Evolutionary conservation across 2,888 invertebrate genomes (phyloP).

Genomic region (Sussaba pulchella): DNA sequence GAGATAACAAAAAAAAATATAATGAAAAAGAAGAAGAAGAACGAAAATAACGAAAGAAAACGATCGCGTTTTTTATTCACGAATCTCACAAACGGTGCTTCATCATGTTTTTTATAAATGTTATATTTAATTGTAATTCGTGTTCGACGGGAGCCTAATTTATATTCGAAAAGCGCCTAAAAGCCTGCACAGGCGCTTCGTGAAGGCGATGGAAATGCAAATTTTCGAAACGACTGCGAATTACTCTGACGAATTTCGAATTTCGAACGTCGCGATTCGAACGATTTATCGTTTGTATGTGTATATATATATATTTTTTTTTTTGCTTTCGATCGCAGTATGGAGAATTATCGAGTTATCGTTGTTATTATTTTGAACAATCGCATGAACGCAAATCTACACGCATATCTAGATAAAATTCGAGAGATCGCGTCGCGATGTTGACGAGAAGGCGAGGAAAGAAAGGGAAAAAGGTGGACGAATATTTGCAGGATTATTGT

Average conservation of each 20-base stretch:
- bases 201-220: slow-evolving; percentile 28
- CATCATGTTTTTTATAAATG: slow-evolving; percentile 73
- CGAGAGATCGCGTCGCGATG: slow-evolving; percentile 15
- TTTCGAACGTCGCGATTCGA: not conserved
- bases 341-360: not conserved
- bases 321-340: slow-evolving; percentile 16
- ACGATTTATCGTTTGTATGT: too few species aligned
- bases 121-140: slow-evolving; percentile 42
- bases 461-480: slow-evolving; percentile 8
- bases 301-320: too few species aligned
- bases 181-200: slow-evolving; percentile 16
- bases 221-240: slow-evolving; percentile 10
- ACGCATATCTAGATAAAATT: slow-evolving; percentile 50
- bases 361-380: not conserved
- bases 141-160: slow-evolving; percentile 47
- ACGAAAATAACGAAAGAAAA: too few species aligned
- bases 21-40: too few species aligned
- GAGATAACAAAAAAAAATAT: too few species aligned
- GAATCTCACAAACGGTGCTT: slow-evolving; percentile 73
- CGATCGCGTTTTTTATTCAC: slow-evolving; percentile 65
- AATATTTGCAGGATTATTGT: slow-evolving; percentile 29
- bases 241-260: slow-evolving; percentile 8
- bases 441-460: slow-evolving; percentile 24
- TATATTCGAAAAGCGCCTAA: slow-evolving; percentile 35
- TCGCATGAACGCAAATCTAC: slow-evolving; percentile 12